Percentiles rank a stretch among this genome's conserved stretches.
These are phyloP conservation scores for Sarotherodon lohbergeri DNA, from an alignment of 2,113 vertebrate species.

Conservation along the genomic window DNA sequence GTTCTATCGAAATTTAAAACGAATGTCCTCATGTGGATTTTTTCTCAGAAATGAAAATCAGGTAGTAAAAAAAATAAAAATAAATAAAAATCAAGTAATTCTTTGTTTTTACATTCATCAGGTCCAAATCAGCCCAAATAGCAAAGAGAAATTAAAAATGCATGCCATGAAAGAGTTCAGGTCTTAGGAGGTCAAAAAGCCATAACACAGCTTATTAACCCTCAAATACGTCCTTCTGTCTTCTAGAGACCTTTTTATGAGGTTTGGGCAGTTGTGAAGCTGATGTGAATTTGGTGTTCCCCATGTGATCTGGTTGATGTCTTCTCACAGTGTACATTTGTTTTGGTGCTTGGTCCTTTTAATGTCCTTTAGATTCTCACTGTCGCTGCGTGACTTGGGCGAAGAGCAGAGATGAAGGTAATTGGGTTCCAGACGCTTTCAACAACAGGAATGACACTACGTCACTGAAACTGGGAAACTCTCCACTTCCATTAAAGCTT, in stretches of 20 bases:
- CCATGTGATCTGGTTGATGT: background rate
- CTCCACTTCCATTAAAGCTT: background rate
- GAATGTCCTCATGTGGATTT: background rate
- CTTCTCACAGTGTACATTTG: background rate
- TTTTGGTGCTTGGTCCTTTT: background rate
- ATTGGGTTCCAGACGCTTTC: background rate
- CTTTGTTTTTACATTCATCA: background rate
- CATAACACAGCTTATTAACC: rapidly evolving
- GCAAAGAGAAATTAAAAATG: background rate
- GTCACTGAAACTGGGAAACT: background rate
- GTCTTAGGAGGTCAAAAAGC: background rate
- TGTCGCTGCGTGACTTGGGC: background rate
- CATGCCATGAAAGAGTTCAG: rapidly evolving
- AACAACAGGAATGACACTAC: background rate
- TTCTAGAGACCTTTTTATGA: background rate
- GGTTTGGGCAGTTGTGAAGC: rapidly evolving
- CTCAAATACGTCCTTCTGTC: background rate
- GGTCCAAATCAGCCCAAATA: background rate
- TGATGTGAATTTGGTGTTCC: background rate
- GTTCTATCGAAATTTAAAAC: rapidly evolving
- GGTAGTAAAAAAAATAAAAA: background rate
- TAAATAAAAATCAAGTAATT: rapidly evolving
- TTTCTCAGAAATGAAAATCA: rapidly evolving
- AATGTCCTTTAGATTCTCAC: background rate
- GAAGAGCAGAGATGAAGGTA: background rate